These are phyloP conservation scores for Sipunculus nudus DNA, from an alignment of 2,888 invertebrate species.

Conservation along the genomic window DNA sequence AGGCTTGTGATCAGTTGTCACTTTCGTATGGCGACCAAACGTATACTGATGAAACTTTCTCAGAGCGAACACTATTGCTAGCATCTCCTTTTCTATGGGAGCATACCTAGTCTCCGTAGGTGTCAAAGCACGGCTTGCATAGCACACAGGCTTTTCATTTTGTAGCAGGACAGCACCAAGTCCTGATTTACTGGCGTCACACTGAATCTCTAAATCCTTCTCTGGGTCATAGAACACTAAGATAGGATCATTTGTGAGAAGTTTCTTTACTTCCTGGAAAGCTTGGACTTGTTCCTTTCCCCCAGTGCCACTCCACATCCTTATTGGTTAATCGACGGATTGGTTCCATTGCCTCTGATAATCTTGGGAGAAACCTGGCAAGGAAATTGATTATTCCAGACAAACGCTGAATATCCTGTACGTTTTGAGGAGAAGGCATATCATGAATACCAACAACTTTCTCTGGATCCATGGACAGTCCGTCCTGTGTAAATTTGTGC, in stretches of 20 bases:
- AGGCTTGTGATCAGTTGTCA: too few species aligned
- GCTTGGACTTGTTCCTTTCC: too few species aligned
- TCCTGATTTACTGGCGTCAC: slow-evolving; percentile 42
- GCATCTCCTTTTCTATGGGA: too few species aligned
- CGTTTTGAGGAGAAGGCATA: slow-evolving; percentile 22
- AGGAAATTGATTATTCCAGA: slow-evolving; percentile 34
- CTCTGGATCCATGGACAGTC: slow-evolving; percentile 31
- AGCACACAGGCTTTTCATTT: too few species aligned
- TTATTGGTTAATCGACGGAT: slow-evolving; percentile 26
- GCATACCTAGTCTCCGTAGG: too few species aligned
- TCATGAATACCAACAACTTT: slow-evolving; percentile 31
- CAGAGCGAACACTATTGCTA: too few species aligned
- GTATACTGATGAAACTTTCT: too few species aligned
- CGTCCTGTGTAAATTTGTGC: slow-evolving; percentile 25
- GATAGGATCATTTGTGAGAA: slow-evolving; percentile 26
- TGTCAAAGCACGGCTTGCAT: too few species aligned
- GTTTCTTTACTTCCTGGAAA: too few species aligned
- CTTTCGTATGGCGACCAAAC: too few species aligned
- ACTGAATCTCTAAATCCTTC: slow-evolving; percentile 20
- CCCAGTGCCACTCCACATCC: too few species aligned
- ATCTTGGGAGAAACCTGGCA: slow-evolving; percentile 24
- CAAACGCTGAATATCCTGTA: slow-evolving; percentile 29
- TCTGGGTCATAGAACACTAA: slow-evolving; percentile 31
- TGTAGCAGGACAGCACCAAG: too few species aligned
- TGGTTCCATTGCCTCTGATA: slow-evolving; percentile 21